These are phyloP conservation scores for Crenichthys baileyi DNA, from an alignment of 2,797 vertebrate genomes.

Conservation along the genomic window DNA sequence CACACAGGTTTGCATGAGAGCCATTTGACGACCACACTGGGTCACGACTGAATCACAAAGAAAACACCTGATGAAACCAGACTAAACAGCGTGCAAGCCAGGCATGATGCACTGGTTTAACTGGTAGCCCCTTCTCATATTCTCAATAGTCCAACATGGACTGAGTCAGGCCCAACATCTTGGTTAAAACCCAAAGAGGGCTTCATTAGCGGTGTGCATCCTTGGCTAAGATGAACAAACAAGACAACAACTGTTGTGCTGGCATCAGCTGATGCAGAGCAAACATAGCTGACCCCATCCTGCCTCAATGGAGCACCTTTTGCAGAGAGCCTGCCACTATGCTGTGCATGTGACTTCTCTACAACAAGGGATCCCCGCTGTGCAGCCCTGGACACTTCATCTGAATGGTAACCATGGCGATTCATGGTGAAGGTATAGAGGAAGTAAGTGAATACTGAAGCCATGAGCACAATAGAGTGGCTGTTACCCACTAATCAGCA, in stretches of 20 bases:
- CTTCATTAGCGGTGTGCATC: slow-evolving; percentile 3
- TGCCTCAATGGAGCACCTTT: slow-evolving; percentile 43
- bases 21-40: slow-evolving; percentile 13
- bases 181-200: too few species aligned
- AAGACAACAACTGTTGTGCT: slow-evolving; percentile 69
- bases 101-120: slow-evolving; percentile 19
- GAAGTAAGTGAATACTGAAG: slow-evolving; percentile 58
- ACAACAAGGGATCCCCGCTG: slow-evolving; percentile 43
- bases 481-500: slow-evolving; percentile 58
- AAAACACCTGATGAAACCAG: slow-evolving; percentile 37
- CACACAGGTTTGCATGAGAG: neutral
- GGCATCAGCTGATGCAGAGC: slow-evolving; percentile 70
- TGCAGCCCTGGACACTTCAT: slow-evolving; percentile 21
- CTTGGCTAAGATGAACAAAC: slow-evolving; percentile 44
- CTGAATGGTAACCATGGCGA: slow-evolving; percentile 66
- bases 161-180: too few species aligned
- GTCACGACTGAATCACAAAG: slow-evolving; percentile 16
- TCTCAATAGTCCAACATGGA: neutral
- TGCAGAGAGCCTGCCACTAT: slow-evolving; percentile 59
- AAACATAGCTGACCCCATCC: slow-evolving; percentile 41
- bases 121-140: neutral
- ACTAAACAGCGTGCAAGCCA: slow-evolving; percentile 17
- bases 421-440: slow-evolving; percentile 48
- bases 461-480: slow-evolving; percentile 61
- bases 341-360: slow-evolving; percentile 57